A percentile compares a stretch with the other conserved stretches of the same genome.
Conservation (phyloP, 2,113 vertebrate species). For the Cinclus cinclus region DNA sequence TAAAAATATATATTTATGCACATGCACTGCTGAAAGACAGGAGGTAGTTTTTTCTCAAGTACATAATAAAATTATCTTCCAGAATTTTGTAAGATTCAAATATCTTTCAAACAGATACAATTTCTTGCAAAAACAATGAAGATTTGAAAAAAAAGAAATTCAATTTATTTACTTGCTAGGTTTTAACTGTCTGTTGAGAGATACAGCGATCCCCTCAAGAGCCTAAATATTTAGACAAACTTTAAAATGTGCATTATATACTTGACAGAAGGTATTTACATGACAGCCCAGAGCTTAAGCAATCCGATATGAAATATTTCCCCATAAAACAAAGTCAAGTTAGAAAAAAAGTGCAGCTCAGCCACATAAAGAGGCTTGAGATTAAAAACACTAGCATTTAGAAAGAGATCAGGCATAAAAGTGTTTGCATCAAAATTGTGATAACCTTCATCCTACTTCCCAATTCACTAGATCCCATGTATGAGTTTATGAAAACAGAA, state of each 20-base stretch:
- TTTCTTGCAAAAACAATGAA: conserved; percentile 11
- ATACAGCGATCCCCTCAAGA: conserved; percentile 59
- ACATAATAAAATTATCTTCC: not conserved
- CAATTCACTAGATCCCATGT: not conserved
- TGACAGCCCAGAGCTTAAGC: conserved; percentile 68
- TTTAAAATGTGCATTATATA: conserved; percentile 71
- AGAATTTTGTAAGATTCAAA: conserved; percentile 34
- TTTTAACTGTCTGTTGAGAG: conserved; percentile 58
- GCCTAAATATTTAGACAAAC: conserved; percentile 78
- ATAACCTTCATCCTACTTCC: conserved; percentile 23
- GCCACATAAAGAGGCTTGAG: conserved; percentile 43
- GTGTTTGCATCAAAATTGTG: not conserved
- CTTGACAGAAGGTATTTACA: conserved; percentile 70
- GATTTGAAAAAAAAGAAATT: conserved; percentile 25
- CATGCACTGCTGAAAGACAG: not conserved
- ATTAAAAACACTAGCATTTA: conserved; percentile 47
- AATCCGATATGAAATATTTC: conserved; percentile 74
- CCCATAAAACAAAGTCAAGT: conserved; percentile 61
- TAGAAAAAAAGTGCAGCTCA: conserved; percentile 35
- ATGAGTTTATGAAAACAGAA: not conserved
- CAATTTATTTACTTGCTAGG: conserved; percentile 65
- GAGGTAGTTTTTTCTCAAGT: not conserved
- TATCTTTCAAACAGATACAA: conserved; percentile 33
- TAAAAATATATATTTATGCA: not conserved
- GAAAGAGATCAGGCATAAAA: conserved; percentile 38